These are phyloP conservation scores for Menidia beryllina DNA, from an alignment of 2,113 vertebrate species.

Conservation along the genomic window DNA sequence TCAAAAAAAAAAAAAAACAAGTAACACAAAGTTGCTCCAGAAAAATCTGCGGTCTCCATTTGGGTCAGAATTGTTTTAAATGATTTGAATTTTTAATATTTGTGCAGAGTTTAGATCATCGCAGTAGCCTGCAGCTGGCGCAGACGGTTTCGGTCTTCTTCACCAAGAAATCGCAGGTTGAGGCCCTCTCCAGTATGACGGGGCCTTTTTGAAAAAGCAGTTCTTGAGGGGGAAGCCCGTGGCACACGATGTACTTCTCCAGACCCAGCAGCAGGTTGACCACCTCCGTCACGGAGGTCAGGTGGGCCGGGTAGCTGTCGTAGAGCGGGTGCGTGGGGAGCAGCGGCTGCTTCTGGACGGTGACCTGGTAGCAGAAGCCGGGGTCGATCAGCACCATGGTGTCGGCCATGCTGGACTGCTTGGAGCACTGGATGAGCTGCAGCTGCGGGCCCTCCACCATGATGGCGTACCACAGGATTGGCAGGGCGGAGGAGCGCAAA, in stretches of 20 bases:
- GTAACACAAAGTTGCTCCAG: slow-evolving; percentile 22
- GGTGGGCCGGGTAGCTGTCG: slow-evolving; percentile 57
- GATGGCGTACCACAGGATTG: slow-evolving; percentile 79
- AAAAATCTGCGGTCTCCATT: slow-evolving; percentile 3
- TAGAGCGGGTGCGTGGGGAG: slow-evolving; percentile 81
- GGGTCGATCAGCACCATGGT: slow-evolving; percentile 79
- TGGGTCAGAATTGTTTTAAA: not conserved
- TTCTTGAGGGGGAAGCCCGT: slow-evolving; percentile 62
- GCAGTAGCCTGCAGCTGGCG: slow-evolving; percentile 66
- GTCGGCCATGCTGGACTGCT: slow-evolving; percentile 80
- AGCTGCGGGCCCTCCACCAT: slow-evolving; percentile 79
- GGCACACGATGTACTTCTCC: slow-evolving; percentile 78
- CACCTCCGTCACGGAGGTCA: slow-evolving; percentile 64
- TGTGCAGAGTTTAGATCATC: slow-evolving; percentile 22
- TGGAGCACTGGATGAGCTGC: slow-evolving; percentile 83
- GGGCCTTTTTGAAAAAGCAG: slow-evolving; percentile 18
- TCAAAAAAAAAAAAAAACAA: slow-evolving; percentile 8
- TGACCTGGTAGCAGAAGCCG: slow-evolving; percentile 77
- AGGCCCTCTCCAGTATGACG: slow-evolving; percentile 72
- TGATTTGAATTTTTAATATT: not conserved
- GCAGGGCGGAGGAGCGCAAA: slow-evolving; percentile 67
- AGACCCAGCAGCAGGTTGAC: slow-evolving; percentile 76
- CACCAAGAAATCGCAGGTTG: slow-evolving; percentile 82
- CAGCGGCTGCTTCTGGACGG: slow-evolving; percentile 81
- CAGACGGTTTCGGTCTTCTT: slow-evolving; percentile 66